Conservation (phyloP, 30 jellyfish, hydroid and myxozoan genomes). For the Nemopilema nomurai region DNA sequence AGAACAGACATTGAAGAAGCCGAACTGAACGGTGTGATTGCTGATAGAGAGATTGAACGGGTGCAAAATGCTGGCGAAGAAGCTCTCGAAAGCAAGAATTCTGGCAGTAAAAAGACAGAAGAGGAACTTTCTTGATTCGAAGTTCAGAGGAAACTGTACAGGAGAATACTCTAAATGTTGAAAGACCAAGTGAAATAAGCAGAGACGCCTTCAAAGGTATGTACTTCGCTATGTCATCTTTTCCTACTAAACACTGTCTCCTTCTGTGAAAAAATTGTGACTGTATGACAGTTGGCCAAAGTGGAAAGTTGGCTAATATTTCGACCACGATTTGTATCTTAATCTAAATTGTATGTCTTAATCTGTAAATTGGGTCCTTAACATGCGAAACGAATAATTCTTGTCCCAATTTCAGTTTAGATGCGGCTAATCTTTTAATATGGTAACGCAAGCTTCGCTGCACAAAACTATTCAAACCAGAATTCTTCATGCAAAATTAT, state of each 20-base stretch:
- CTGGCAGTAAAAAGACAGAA: background rate
- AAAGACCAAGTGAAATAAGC: background rate
- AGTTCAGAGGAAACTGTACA: background rate
- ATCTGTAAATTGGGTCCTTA: background rate
- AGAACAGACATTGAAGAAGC: background rate
- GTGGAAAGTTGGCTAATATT: too few species aligned
- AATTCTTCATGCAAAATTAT: too few species aligned
- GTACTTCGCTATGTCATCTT: background rate
- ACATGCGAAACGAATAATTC: background rate
- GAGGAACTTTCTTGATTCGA: constrained; percentile 6
- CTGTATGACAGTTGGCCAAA: too few species aligned
- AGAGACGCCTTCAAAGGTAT: background rate
- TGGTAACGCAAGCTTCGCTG: too few species aligned
- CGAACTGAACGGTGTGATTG: background rate
- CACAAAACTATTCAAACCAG: background rate
- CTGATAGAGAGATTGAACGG: background rate
- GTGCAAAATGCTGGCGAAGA: background rate
- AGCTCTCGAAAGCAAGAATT: background rate
- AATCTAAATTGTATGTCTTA: too few species aligned
- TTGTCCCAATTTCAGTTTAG: too few species aligned
- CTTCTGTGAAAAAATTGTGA: too few species aligned
- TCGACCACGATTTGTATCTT: background rate
- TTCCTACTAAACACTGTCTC: too few species aligned
- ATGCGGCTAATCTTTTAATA: too few species aligned
- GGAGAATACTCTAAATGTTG: background rate